phyloP scores from a whole-genome alignment of 1,140 invertebrate genomes.

The Drosophila malerkotliana region DNA sequence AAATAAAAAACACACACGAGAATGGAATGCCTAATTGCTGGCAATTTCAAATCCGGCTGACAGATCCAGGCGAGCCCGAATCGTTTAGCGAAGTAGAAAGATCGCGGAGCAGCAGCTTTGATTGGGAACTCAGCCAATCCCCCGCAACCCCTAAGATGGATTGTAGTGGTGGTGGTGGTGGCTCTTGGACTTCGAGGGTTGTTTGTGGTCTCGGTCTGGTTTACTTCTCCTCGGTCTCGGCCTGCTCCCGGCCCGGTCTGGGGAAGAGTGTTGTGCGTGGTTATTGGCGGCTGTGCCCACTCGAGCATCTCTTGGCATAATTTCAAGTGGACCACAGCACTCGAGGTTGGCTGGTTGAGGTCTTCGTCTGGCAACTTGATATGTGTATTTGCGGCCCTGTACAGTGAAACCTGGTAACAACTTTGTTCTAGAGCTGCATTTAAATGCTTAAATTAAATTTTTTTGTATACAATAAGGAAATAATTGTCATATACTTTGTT shows the following conservation, averaged over 20 bases:
- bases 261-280: slow-evolving; percentile 42
- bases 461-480: too few species aligned
- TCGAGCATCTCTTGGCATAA: slow-evolving; percentile 51
- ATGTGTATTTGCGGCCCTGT: slow-evolving; percentile 9
- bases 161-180: slow-evolving; percentile 22
- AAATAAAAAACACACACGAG: slow-evolving; percentile 19
- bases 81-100: slow-evolving; percentile 69
- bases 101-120: slow-evolving; percentile 66
- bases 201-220: slow-evolving; percentile 49
- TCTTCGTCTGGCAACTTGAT: slow-evolving; percentile 40
- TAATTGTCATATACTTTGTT: too few species aligned
- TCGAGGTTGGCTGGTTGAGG: slow-evolving; percentile 27
- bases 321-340: slow-evolving; percentile 48
- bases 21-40: slow-evolving; percentile 66
- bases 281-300: slow-evolving; percentile 50
- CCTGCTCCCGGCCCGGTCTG: background rate
- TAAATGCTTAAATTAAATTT: too few species aligned
- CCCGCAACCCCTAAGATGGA: slow-evolving; percentile 54
- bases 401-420: background rate
- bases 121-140: slow-evolving; percentile 38
- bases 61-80: slow-evolving; percentile 30
- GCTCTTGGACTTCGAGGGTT: slow-evolving; percentile 63
- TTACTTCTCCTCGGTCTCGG: slow-evolving; percentile 11
- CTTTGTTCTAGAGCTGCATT: background rate
- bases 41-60: slow-evolving; percentile 59